Base-by-base conservation (phyloP, 35 echinoderm and acorn worm genomes). In the Lytechinus variegatus region DNA sequence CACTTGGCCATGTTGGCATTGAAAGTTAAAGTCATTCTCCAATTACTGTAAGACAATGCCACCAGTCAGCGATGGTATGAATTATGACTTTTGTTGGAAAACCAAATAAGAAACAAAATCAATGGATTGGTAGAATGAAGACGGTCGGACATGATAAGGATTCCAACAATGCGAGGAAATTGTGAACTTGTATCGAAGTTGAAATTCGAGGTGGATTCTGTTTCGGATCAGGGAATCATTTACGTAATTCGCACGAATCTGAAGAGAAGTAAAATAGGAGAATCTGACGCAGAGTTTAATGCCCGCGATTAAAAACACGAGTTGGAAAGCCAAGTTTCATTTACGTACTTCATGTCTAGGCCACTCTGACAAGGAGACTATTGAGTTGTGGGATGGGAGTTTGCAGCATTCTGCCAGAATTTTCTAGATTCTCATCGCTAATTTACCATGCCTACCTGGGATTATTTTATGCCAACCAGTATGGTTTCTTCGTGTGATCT, bases 121-220 rank as follows among this genome's bases (percentile, higher is more conserved):
- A 79, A 79, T 2, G 1, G 0, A 79, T n/a, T 79, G 19, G 66
- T 7, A 79, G 66, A 24, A 79, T 24, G 66, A 24, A 79, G 66
- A 79, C 66, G 66, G 3, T 79, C n/a, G 8, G 66, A 79, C 19
- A 79, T 79, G 66, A 79, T 79, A 79, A 79, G 66, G 66, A 79
- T 79, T 79, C 66, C 66, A 79, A 79, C 66, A 79, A 79, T 79
- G 66, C n/a, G 19, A 79, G 66, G 66, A 79, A 79, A 79, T 79
- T 16, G 66, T 79, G 66, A 79, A 79, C 66, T 79, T 7, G 6
- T 79, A 79, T 16, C 66, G 19, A 79, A 79, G 66, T 19, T 79
- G 66, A 79, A 79, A 19, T 14, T n/a, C n/a, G 21, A 79, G 12
- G 19, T 79, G 66, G 66, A 4, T 79, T 79, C 66, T 79, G 66